phyloP scores from a whole-genome alignment of 1,140 invertebrate genomes.

The Platorchestia sp. region DNA sequence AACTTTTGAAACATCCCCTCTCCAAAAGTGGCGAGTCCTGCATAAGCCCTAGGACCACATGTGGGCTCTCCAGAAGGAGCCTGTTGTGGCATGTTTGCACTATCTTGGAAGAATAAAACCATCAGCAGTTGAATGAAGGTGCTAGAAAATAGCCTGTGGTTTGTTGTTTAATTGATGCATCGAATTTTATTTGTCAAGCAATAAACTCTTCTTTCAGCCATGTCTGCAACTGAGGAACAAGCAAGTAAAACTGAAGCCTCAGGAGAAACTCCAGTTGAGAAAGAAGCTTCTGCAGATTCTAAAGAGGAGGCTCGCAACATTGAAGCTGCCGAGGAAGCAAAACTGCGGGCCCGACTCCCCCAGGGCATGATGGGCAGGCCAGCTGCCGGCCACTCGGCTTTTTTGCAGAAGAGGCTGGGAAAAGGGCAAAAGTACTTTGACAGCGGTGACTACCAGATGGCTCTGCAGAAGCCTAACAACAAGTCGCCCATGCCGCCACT shows the following conservation, averaged over 20 bases:
- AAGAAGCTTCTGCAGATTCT: too few species aligned
- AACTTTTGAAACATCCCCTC: conserved; percentile 19
- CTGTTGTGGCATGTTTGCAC: not conserved
- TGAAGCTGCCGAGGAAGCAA: conserved; percentile 38
- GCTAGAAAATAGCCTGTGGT: too few species aligned
- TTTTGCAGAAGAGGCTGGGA: conserved; percentile 34
- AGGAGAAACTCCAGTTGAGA: too few species aligned
- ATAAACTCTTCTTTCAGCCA: too few species aligned
- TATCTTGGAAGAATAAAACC: conserved; percentile 17
- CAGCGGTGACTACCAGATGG: conserved; percentile 99
- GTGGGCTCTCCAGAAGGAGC: not conserved
- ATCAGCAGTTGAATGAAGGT: too few species aligned
- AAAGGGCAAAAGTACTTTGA: conserved; percentile 94
- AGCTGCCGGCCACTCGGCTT: conserved; percentile 24
- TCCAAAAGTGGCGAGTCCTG: not conserved
- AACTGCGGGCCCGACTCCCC: conserved; percentile 3
- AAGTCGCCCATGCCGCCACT: conserved; percentile 71
- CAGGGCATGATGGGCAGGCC: conserved; percentile 29
- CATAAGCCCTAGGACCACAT: not conserved
- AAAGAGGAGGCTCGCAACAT: conserved; percentile 22
- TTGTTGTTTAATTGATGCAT: too few species aligned
- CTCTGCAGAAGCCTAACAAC: conserved; percentile 82
- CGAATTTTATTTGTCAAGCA: too few species aligned
- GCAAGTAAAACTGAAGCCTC: too few species aligned
- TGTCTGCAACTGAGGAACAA: too few species aligned